Conservation (phyloP, 2,113 vertebrate species). For the Psilopogon haemacephalus region DNA sequence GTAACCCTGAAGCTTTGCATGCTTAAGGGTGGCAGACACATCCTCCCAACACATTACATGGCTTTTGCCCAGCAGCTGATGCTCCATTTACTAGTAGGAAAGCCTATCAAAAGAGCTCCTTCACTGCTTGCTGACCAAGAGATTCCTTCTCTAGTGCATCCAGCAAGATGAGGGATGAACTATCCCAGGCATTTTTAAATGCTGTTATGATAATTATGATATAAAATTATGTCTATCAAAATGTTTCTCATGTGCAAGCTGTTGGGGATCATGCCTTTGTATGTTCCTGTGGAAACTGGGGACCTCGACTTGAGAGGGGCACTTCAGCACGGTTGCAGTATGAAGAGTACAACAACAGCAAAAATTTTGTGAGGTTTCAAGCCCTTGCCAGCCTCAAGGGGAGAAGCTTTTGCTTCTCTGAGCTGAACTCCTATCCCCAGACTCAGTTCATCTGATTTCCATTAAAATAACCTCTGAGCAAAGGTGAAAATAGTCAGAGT, state of each 20-base stretch:
- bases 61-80: background rate
- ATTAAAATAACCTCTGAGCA: background rate
- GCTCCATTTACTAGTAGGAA: background rate
- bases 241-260: accelerated
- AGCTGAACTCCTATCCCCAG: background rate
- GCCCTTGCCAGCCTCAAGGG: accelerated
- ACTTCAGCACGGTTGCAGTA: background rate
- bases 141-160: background rate
- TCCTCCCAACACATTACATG: background rate
- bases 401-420: background rate
- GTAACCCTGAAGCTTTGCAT: accelerated
- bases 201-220: background rate
- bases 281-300: background rate
- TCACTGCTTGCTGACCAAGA: background rate
- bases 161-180: background rate
- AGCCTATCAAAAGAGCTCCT: background rate
- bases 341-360: background rate
- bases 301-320: background rate
- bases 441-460: background rate
- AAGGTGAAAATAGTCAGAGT: background rate
- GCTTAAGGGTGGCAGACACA: background rate
- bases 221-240: background rate
- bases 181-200: background rate
- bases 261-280: background rate
- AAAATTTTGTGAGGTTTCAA: background rate